Percentiles rank a stretch among this genome's conserved stretches.
phyloP scores from a whole-genome alignment of 2,888 invertebrate genomes.

The Odontocerum albicorne region DNA sequence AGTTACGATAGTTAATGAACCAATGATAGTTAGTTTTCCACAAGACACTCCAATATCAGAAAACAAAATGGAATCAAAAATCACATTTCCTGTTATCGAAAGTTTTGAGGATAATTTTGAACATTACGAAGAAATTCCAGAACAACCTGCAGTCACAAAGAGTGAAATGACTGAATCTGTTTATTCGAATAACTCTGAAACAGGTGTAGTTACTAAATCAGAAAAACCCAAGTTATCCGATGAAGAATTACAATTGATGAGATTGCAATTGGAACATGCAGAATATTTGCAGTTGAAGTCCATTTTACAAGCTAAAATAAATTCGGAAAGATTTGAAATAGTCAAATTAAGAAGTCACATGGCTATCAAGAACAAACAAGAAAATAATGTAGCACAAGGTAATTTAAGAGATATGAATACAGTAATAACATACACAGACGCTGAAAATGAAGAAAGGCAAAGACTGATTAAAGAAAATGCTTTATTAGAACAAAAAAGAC shows the following conservation, averaged over 20 bases:
- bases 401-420: constrained; percentile 21
- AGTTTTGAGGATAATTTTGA: constrained; percentile 46
- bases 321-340: constrained; percentile 73
- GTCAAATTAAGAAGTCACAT: constrained; percentile 62
- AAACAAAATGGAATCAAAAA: constrained; percentile 28
- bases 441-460: constrained; percentile 50
- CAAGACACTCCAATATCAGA: constrained; percentile 24
- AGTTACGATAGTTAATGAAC: constrained; percentile 16
- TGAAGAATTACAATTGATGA: constrained; percentile 58
- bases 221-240: constrained; percentile 60
- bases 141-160: constrained; percentile 33
- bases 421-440: constrained; percentile 42
- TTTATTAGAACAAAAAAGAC: constrained; percentile 67
- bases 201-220: constrained; percentile 40
- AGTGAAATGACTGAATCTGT: constrained; percentile 41
- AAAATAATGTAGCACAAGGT: constrained; percentile 41
- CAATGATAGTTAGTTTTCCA: constrained; percentile 19
- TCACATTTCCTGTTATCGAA: constrained; percentile 44
- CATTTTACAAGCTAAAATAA: constrained; percentile 68
- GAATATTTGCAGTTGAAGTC: constrained; percentile 69
- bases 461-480: constrained; percentile 64
- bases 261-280: constrained; percentile 67
- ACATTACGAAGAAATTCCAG: constrained; percentile 32
- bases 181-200: constrained; percentile 40
- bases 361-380: constrained; percentile 54